Percentiles rank a stretch among this genome's conserved stretches.
Conservation (phyloP, 2,888 invertebrate genomes). For the Hirtodrosophila trivittata region DNA sequence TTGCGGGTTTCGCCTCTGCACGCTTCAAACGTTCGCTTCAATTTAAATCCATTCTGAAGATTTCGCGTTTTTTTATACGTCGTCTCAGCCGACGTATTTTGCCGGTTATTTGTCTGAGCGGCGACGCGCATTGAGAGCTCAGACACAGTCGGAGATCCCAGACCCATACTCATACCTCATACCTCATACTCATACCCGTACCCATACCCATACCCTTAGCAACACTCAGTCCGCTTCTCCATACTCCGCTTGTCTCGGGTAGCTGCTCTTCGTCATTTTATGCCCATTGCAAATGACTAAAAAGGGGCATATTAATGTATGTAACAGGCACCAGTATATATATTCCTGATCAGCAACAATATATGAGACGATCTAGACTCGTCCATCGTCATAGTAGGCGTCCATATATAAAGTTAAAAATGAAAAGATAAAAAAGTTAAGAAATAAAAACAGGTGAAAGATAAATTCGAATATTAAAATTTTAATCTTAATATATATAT, state of each 20-base stretch:
- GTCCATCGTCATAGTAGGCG: too few species aligned
- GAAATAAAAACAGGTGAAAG: too few species aligned
- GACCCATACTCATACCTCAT: constrained; percentile 10
- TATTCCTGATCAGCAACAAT: too few species aligned
- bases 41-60: constrained; percentile 81
- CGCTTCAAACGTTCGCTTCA: constrained; percentile 78
- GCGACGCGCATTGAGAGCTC: constrained; percentile 13
- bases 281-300: too few species aligned
- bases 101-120: constrained; percentile 58
- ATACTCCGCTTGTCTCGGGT: background rate
- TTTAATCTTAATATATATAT: too few species aligned
- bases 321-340: too few species aligned
- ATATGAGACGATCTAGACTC: too few species aligned
- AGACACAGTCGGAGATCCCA: constrained; percentile 9
- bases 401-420: too few species aligned
- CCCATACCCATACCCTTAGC: background rate
- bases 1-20: constrained; percentile 62
- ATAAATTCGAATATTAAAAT: too few species aligned
- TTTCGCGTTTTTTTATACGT: constrained; percentile 81
- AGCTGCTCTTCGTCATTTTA: too few species aligned
- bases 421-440: too few species aligned
- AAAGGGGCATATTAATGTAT: too few species aligned
- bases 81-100: constrained; percentile 39
- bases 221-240: constrained; percentile 2
- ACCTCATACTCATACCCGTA: background rate